Base-by-base conservation (phyloP, 2,888 invertebrate genomes). In the Tricholauxania praeusta region DNA sequence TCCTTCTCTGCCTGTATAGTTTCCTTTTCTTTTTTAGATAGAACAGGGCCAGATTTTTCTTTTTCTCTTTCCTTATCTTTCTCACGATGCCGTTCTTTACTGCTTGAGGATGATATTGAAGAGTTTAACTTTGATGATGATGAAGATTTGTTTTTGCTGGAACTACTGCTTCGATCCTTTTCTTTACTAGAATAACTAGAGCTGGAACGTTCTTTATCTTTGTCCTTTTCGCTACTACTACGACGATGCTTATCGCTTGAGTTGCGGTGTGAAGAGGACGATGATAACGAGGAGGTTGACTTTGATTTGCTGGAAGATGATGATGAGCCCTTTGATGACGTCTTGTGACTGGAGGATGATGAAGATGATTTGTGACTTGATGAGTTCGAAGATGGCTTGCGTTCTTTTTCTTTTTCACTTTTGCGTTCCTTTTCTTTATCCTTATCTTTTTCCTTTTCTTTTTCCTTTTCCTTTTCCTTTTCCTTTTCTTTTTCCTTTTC, bases 1-100 rank as follows among this genome's bases (percentile, higher is more conserved):
- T 92, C 90, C 84, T 92, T 93, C 75, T 93, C 93, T 32, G 89
- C 89, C 79, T 91, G 90, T 75, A 53, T 72, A n/a, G 85, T 84
- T 62, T 84, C 86, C 75, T 71, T 74, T 19, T 78, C 78, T 51
- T 79, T 82, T 10, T 72, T 78, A 12, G 75, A 71, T 32, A 71
- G 22, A 76, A 72, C 3, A 78, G 74, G 66, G 10, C 75, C 49
- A 12, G 74, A 63, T 2, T 82, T 86, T 59, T 83, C 82, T 77
- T 81, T 86, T 8, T 84, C 83, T 72, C 83, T 84, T 63, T 89
- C 87, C 77, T 81, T 86, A 12, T 84, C 83, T 72, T 83, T 84
- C 64, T 89, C 87, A 78, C 87, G 88, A 79, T 85, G 89, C 79
- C 88, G 89, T 28, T 89, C 89, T 83, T 87, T 89, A 53, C 70